Percentiles rank a stretch among this genome's conserved stretches.
Evolutionary conservation across 1,140 invertebrate species (phyloP).

Genomic region (Ericerus pela): DNA sequence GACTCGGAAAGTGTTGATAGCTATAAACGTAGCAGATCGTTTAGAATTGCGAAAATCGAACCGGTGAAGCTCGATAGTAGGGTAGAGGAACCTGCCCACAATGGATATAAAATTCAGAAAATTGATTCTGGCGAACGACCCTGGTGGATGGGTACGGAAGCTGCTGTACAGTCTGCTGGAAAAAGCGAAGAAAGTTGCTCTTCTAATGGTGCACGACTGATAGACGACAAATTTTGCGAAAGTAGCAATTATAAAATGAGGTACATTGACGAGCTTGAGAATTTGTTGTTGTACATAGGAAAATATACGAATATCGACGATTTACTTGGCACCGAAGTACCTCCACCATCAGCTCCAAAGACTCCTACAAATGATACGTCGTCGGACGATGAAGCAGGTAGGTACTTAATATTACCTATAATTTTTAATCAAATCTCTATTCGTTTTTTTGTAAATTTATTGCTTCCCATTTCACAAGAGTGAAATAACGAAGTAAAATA

Average conservation of each 20-base stretch:
- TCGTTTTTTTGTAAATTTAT: too few relatives aligned
- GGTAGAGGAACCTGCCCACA: too few relatives aligned
- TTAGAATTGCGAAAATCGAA: neutral
- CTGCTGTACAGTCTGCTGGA: too few relatives aligned
- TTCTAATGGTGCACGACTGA: too few relatives aligned
- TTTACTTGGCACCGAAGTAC: slow-evolving; percentile 43
- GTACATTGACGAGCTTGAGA: slow-evolving; percentile 22
- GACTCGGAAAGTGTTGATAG: neutral
- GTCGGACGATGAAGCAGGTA: neutral
- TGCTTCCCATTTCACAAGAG: too few relatives aligned
- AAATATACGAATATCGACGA: slow-evolving; percentile 69
- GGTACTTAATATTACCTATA: too few relatives aligned
- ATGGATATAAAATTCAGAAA: neutral
- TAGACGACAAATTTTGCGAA: neutral
- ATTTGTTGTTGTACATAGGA: slow-evolving; percentile 50
- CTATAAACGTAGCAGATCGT: neutral
- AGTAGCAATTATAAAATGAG: slow-evolving; percentile 14
- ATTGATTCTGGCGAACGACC: neutral
- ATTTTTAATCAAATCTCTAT: too few relatives aligned
- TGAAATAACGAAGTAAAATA: too few relatives aligned
- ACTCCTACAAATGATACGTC: slow-evolving; percentile 13
- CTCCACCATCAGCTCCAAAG: slow-evolving; percentile 21
- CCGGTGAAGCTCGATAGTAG: too few relatives aligned
- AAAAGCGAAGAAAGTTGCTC: too few relatives aligned
- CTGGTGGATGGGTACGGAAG: too few relatives aligned